Evolutionary conservation across 1,140 invertebrate species (phyloP).

Genomic region (Alviniconcha marisindica): DNA sequence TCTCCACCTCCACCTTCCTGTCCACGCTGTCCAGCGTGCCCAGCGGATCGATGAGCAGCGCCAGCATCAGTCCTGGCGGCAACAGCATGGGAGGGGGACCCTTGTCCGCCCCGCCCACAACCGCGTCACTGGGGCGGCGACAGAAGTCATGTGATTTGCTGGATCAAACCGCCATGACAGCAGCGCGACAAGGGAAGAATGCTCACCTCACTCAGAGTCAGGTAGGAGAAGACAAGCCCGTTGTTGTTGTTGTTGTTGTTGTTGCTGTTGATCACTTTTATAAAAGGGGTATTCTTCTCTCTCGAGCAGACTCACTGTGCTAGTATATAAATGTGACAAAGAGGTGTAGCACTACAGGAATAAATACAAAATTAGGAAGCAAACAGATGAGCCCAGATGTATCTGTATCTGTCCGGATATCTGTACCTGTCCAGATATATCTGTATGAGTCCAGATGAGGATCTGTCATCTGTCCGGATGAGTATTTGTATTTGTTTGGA

Average conservation of each 20-base stretch:
- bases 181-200: conserved; percentile 68
- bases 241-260: neutral
- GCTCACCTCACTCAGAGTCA: conserved; percentile 60
- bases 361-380: too few species aligned
- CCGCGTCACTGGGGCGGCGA: conserved; percentile 72
- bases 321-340: too few species aligned
- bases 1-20: conserved; percentile 51
- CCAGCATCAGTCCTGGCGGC: conserved; percentile 46
- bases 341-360: too few species aligned
- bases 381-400: too few species aligned
- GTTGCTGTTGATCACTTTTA: too few species aligned
- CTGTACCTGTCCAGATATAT: too few species aligned
- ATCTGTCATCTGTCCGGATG: too few species aligned
- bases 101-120: conserved; percentile 47
- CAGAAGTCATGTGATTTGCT: conserved; percentile 96
- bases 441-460: too few species aligned
- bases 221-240: conserved; percentile 41
- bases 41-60: conserved; percentile 40
- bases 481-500: too few species aligned
- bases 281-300: too few species aligned
- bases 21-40: conserved; percentile 51
- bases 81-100: conserved; percentile 10
- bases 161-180: conserved; percentile 86
- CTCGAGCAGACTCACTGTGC: too few species aligned
- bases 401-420: too few species aligned